Evolutionary conservation across 2,888 invertebrate genomes (phyloP), one percentile per base, ranked within the genome.

Genomic region (Phymatocera aterrima): DNA sequence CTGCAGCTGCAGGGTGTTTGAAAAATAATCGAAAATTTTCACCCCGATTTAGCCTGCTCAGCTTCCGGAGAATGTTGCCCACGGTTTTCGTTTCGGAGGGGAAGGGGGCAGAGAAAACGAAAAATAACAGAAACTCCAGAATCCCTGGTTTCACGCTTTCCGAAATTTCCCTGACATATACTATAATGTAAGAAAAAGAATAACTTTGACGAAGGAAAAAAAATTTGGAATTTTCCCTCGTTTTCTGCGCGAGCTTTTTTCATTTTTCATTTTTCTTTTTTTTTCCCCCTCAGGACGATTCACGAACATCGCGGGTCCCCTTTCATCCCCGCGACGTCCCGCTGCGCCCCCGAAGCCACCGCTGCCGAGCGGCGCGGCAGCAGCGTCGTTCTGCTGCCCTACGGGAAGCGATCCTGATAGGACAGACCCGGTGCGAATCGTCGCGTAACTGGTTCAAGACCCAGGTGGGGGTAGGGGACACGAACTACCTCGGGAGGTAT

Each of bases 361-460:
- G n/a, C 48, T 34, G 34, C 34, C 4, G n/a, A 31, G 15, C 72
- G 51, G 28, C 48, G 51, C 48, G 18, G 18, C 34, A 21, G 72
- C 72, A 34, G n/a, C 48, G 51, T 34, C 31, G 51, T 72, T 72
- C 28, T 18, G 75, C 43, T 34, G 75, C 75, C 75, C 75, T 75
- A 60, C 57, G 75, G 40, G 18, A 40, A 75, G 40, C 57, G 37
- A 54, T 43, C 18, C 75, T 75, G 75, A 75, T 75, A 75, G 75
- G 75, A 51, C 75, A 40, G 40, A 60, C 60, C 37, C 75, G 28
- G 75, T 60, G 75, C 60, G 75, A 75, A 75, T 54, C 75, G 75
- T 75, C 57, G 43, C 75, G 75, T 75, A 75, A 60, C 75, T 54
- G 57, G 54, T 54, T 60, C 57, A 60, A 57, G 43, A 57, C 12